These are phyloP conservation scores for Gambelia wislizenii DNA, from an alignment of 2,797 vertebrate genomes.

Conservation along the genomic window DNA sequence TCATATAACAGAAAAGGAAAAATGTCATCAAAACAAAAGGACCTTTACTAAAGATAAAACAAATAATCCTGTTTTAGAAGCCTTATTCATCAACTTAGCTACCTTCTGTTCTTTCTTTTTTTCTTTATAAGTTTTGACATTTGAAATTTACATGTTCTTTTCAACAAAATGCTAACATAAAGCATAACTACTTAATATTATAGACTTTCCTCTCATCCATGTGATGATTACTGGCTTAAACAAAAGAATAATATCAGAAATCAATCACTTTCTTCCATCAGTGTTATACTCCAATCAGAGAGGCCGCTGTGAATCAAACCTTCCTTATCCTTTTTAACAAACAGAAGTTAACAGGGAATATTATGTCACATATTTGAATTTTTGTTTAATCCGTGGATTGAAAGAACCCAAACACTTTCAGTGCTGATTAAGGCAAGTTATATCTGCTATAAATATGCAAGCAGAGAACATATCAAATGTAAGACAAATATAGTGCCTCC, in stretches of 20 bases:
- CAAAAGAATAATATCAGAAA: slow-evolving; percentile 11
- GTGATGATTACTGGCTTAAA: background rate
- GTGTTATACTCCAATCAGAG: background rate
- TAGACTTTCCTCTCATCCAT: background rate
- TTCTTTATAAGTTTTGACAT: slow-evolving; percentile 26
- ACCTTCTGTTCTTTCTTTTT: background rate
- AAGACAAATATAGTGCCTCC: slow-evolving; percentile 43
- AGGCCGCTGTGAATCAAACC: background rate
- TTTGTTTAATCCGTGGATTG: background rate
- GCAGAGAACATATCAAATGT: slow-evolving; percentile 24
- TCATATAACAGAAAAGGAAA: slow-evolving; percentile 36
- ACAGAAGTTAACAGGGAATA: slow-evolving; percentile 8
- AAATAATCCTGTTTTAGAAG: slow-evolving; percentile 41
- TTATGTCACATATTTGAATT: slow-evolving; percentile 35
- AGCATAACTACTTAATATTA: background rate
- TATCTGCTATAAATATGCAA: slow-evolving; percentile 22
- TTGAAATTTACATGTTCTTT: slow-evolving; percentile 21
- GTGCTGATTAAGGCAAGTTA: slow-evolving; percentile 31
- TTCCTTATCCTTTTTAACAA: slow-evolving; percentile 30
- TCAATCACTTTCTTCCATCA: slow-evolving; percentile 32
- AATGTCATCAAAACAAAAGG: background rate
- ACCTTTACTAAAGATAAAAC: no score
- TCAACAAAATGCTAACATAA: slow-evolving; percentile 8
- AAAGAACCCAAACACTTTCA: slow-evolving; percentile 48
- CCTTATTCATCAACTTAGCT: slow-evolving; percentile 7